Evolutionary conservation across 2,888 invertebrate species (phyloP), one percentile per base, ranked within the genome.

Genomic region (Leptodirus hochenwartii): DNA sequence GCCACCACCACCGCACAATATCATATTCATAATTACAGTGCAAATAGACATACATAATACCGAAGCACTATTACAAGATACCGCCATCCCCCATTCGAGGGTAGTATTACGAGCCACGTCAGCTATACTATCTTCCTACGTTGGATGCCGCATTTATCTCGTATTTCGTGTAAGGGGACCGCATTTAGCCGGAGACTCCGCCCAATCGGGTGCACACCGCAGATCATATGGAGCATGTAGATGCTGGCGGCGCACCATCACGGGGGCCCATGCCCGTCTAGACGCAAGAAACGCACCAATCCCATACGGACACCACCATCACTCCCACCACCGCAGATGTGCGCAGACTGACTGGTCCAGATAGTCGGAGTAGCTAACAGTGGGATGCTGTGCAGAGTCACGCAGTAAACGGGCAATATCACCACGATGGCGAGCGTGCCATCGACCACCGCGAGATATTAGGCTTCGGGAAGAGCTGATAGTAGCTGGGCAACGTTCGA

Each of bases 1-100:
- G n/a, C n/a, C n/a, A n/a, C n/a, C n/a, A n/a, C 53, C 53, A 39
- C 44, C 43, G 44, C 44, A 45, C 43, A 44, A 55, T 55, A 56
- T 55, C 54, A 56, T 55, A 55, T 54, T 54, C 55, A 54, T 56
- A 56, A 56, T 56, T 55, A 52, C 54, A 52, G 52, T 50, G 54
- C 55, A 55, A 55, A 55, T 50, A 53, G 22, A 24, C 20, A 25
- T 25, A 24, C 20, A 10, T 16, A 24, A 16, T 4, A 15, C 23
- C 22, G 11, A 17, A 15, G 16, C 10, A 25, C 16, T 20, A n/a
- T n/a, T n/a, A n/a, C n/a, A n/a, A n/a, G n/a, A n/a, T n/a, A n/a
- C n/a, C n/a, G n/a, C n/a, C n/a, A n/a, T n/a, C n/a, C n/a, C n/a
- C n/a, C n/a, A n/a, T n/a, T n/a, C n/a, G n/a, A n/a, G n/a, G n/a